phyloP scores from a whole-genome alignment of 2,888 invertebrate genomes.

The Agonum fuliginosum region DNA sequence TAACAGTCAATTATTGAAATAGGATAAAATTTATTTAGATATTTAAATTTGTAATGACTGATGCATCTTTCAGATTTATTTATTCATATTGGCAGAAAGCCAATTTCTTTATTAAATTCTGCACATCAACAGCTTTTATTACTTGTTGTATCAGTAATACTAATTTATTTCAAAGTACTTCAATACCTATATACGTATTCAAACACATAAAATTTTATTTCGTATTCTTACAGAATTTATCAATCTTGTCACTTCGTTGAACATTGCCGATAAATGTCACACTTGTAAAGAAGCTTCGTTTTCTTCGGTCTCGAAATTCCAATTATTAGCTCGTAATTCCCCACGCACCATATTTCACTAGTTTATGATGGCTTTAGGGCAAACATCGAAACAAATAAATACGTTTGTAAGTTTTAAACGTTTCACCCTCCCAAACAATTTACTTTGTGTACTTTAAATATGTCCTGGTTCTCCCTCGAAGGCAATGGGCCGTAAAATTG shows the following conservation, averaged over 20 bases:
- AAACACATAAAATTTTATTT: slow-evolving; percentile 16
- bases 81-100: slow-evolving; percentile 38
- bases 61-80: slow-evolving; percentile 15
- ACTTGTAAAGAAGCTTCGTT: no score
- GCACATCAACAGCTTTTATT: slow-evolving; percentile 28
- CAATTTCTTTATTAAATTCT: slow-evolving; percentile 43
- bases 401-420: slow-evolving; percentile 46
- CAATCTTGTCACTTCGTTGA: neutral
- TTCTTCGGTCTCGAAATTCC: no score
- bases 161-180: slow-evolving; percentile 26
- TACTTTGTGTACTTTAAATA: slow-evolving; percentile 63
- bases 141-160: slow-evolving; percentile 33
- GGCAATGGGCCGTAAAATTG: slow-evolving; percentile 72
- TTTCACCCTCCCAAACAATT: slow-evolving; percentile 52
- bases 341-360: neutral
- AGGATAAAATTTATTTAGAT: slow-evolving; percentile 20
- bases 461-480: slow-evolving; percentile 61
- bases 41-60: no score
- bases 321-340: neutral
- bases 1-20: no score
- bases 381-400: slow-evolving; percentile 39
- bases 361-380: slow-evolving; percentile 10
- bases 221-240: slow-evolving; percentile 18
- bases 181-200: slow-evolving; percentile 15
- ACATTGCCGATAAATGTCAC: no score